Percentiles rank a stretch among this genome's conserved stretches.
phyloP scores from a whole-genome alignment of 2,888 invertebrate species.

The Pecten maximus region DNA sequence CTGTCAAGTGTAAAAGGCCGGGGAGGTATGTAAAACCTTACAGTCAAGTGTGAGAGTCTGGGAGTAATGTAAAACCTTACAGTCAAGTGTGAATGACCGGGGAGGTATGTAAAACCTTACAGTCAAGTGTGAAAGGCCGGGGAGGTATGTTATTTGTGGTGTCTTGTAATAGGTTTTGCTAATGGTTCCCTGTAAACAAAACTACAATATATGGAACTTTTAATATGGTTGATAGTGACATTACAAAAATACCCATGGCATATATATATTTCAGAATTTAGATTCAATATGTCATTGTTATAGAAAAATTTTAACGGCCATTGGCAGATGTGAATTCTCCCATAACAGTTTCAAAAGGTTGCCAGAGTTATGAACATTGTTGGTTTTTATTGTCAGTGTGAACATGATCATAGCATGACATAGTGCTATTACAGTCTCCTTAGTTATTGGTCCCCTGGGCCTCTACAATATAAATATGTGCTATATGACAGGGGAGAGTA shows the following conservation, averaged over 20 bases:
- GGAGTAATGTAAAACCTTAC: no score
- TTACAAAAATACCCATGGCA: not conserved
- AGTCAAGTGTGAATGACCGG: no score
- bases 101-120: no score
- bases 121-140: no score
- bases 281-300: not conserved
- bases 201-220: not conserved
- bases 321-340: not conserved
- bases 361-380: not conserved
- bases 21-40: no score
- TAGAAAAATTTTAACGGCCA: not conserved
- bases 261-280: not conserved
- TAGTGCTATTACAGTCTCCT: not conserved
- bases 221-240: not conserved
- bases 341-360: not conserved
- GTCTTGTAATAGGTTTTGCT: no score
- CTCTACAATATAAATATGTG: not conserved
- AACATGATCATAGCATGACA: not conserved
- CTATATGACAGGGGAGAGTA: not conserved
- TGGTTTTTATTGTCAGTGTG: not conserved
- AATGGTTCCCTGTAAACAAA: no score
- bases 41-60: no score
- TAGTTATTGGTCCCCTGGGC: not conserved
- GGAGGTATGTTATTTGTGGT: no score
- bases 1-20: no score